A percentile compares a stretch with the other conserved stretches of the same genome.
Conservation (phyloP, 35 echinoderm and acorn worm species). For the Chiridota heheva region DNA sequence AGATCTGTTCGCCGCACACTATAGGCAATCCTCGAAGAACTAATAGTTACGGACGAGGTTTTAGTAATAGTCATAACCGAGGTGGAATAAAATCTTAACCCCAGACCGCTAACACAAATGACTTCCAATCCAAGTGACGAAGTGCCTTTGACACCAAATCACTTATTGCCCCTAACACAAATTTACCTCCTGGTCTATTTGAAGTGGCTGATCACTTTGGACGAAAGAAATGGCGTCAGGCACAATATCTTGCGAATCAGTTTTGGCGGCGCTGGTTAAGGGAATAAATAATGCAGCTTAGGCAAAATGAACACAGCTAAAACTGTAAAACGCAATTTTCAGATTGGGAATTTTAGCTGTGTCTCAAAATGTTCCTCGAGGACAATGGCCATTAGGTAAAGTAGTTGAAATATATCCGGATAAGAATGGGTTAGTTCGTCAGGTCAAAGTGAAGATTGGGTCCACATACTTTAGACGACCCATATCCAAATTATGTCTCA, state of each 20-base stretch:
- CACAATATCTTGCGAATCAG: conserved; percentile 24
- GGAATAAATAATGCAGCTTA: conserved; percentile 27
- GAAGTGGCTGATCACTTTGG: background rate
- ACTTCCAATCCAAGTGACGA: conserved; percentile 15
- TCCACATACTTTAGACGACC: conserved; percentile 2
- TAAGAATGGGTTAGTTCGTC: conserved; percentile 20
- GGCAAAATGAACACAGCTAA: conserved; percentile 1
- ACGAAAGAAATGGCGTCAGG: conserved; percentile 17
- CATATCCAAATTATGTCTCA: conserved; percentile 25
- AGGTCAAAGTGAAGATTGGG: conserved; percentile 21
- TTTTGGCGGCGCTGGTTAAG: conserved; percentile 24
- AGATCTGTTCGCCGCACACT: conserved; percentile 20
- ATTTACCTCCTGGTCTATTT: conserved; percentile 6
- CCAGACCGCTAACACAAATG: conserved; percentile 43
- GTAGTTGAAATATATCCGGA: conserved; percentile 18
- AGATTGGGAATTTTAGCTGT: conserved; percentile 21
- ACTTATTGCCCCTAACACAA: background rate
- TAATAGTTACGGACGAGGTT: conserved; percentile 1
- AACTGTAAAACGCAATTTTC: conserved; percentile 15
- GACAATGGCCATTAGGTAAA: conserved; percentile 39
- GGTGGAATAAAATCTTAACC: conserved; percentile 14
- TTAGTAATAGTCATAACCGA: conserved; percentile 36
- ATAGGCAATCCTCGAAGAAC: conserved; percentile 23
- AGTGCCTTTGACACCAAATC: conserved; percentile 16
- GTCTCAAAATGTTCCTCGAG: conserved; percentile 8